phyloP scores from a whole-genome alignment of 2,888 invertebrate genomes.

The Plagodis dolabraria region DNA sequence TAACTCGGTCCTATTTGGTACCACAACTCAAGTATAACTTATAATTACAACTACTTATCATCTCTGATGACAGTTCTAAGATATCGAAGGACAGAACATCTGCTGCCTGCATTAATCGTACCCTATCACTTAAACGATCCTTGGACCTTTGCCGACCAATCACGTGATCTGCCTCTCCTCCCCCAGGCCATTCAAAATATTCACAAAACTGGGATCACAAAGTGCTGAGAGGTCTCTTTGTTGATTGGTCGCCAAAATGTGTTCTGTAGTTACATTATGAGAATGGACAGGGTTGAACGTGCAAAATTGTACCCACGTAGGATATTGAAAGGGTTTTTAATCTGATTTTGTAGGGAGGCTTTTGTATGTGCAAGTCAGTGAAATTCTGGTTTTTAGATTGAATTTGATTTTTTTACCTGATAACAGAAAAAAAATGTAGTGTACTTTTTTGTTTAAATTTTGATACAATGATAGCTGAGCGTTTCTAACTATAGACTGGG shows the following conservation, averaged over 20 bases:
- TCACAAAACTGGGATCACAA: constrained; percentile 4
- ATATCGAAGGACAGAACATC: constrained; percentile 9
- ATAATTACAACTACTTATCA: too few species aligned
- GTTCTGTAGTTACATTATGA: constrained; percentile 12
- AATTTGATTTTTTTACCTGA: too few species aligned
- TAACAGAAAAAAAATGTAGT: too few species aligned
- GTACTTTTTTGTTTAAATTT: too few species aligned
- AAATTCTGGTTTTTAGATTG: too few species aligned
- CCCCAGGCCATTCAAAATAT: neutral
- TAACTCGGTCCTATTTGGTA: too few species aligned
- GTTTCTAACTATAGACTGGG: too few species aligned
- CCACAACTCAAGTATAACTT: too few species aligned
- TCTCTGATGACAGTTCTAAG: constrained; percentile 3
- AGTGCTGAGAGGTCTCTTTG: constrained; percentile 3
- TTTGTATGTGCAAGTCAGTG: too few species aligned
- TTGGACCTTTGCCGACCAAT: constrained; percentile 12
- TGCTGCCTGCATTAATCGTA: constrained; percentile 9
- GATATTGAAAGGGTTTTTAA: too few species aligned
- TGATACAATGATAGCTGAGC: too few species aligned
- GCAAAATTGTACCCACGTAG: constrained; percentile 1
- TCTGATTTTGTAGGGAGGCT: too few species aligned
- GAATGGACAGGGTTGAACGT: constrained; percentile 1
- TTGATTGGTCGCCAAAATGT: constrained; percentile 3
- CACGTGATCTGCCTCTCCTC: constrained; percentile 4
- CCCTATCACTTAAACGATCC: constrained; percentile 8